Evolutionary conservation across 2,888 invertebrate genomes (phyloP), one percentile per base, ranked within the genome.

Genomic region (Diloba caeruleocephala): DNA sequence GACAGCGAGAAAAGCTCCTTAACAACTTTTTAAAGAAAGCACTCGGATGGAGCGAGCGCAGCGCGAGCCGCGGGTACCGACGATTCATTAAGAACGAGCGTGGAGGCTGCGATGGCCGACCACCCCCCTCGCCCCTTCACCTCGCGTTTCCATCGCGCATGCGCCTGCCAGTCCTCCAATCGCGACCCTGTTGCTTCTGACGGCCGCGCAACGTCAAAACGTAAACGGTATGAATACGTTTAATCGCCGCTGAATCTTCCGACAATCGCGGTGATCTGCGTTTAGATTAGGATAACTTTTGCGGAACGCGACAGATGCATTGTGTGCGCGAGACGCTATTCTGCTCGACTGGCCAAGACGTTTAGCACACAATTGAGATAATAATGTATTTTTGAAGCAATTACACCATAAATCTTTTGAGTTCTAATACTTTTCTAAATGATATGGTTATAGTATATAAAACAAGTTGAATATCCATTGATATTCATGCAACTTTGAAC

Each of bases 141-240:
- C 62, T 48, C 42, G 41, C 37, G 38, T 33, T 44, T 53, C 68
- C 52, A 55, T 25, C 66, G 80, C 90, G 90, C 90, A 85, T 84
- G 90, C 81, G 84, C 82, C 66, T 60, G 42, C 64, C 74, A 67
- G 71, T 82, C 83, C 85, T 79, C 87, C 88, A 88, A 87, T 88
- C 80, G 84, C 82, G 78, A 89, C 87, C 92, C 92, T 92, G 92
- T 93, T 93, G 92, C 92, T 90, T 92, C 90, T 88, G 88, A 89
- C 89, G 84, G 81, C 82, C 79, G 81, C 81, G 77, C 78, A 79
- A 89, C 81, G 86, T 88, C 90, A 87, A 86, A 89, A 87, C 86
- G 84, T 85, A 85, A 89, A 88, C 85, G 88, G 85, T 81, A 90
- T 90, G 91, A 92, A 91, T 90, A 90, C 89, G 87, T 79, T 86